A percentile compares a stretch with the other conserved stretches of the same genome.
Evolutionary conservation across 2,113 vertebrate genomes (phyloP).

Genomic region (Procavia capensis): DNA sequence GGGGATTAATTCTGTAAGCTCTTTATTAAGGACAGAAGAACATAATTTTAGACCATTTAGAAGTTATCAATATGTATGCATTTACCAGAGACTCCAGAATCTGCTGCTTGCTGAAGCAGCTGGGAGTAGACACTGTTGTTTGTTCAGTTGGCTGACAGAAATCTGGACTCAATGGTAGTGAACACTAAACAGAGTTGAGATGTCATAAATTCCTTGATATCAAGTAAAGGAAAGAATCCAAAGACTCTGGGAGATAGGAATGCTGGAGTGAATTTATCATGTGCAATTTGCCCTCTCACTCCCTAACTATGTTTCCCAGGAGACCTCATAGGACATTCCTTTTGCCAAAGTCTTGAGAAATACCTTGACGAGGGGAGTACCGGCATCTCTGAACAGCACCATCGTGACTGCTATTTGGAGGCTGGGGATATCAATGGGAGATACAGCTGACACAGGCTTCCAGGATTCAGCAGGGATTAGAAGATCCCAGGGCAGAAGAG

Average conservation of each 20-base stretch:
- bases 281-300: conserved; percentile 27
- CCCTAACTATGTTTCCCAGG: conserved; percentile 52
- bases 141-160: conserved; percentile 74
- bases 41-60: neutral
- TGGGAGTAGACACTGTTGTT: conserved; percentile 69
- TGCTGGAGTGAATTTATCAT: conserved; percentile 66
- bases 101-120: conserved; percentile 60
- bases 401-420: neutral
- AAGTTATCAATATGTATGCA: neutral
- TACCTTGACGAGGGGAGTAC: neutral
- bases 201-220: conserved; percentile 79
- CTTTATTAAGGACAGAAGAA: neutral
- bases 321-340: neutral
- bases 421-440: neutral
- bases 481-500: neutral
- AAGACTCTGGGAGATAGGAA: conserved; percentile 69
- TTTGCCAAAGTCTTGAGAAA: conserved; percentile 70
- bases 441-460: neutral
- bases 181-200: conserved; percentile 75
- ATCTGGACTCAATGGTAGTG: conserved; percentile 69
- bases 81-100: conserved; percentile 12
- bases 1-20: neutral
- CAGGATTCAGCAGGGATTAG: neutral
- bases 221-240: conserved; percentile 71
- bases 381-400: neutral